phyloP scores from a whole-genome alignment of 2,797 vertebrate species.

The Enteromius thamalakanensis region DNA sequence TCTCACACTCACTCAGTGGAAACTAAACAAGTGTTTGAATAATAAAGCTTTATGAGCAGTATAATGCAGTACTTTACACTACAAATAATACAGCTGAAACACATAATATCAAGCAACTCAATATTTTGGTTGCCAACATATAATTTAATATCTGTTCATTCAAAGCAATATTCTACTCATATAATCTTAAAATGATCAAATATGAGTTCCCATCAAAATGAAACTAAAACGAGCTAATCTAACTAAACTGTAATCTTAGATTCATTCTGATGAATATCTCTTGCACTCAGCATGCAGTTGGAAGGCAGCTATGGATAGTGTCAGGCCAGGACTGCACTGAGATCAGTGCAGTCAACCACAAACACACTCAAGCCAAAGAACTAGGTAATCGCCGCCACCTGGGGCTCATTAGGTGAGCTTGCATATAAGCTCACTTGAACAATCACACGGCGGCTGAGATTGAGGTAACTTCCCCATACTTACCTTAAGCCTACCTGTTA shows the following conservation, averaged over 20 bases:
- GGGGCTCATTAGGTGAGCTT: too few species aligned
- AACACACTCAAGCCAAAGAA: too few species aligned
- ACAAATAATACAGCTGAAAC: neutral
- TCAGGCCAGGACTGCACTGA: too few species aligned
- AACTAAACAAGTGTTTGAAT: constrained; percentile 1
- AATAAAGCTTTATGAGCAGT: constrained; percentile 24
- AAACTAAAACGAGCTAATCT: constrained; percentile 7
- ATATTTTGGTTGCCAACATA: constrained; percentile 20
- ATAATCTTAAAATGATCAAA: constrained; percentile 6
- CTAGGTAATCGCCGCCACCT: too few species aligned
- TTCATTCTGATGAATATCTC: constrained; percentile 8
- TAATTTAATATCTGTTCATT: constrained; percentile 5
- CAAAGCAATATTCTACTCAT: constrained; percentile 16
- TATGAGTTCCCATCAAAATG: constrained; percentile 5
- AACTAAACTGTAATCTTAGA: constrained; percentile 31
- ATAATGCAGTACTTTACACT: constrained; percentile 1
- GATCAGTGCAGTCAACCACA: too few species aligned
- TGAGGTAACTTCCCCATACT: too few species aligned
- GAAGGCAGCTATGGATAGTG: neutral
- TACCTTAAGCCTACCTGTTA: too few species aligned
- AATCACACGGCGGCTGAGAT: too few species aligned
- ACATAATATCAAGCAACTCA: neutral
- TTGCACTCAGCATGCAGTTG: neutral
- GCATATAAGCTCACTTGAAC: too few species aligned
- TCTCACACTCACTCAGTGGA: neutral